Percentiles rank a stretch among this genome's conserved stretches.
phyloP scores from a whole-genome alignment of 1,140 invertebrate genomes.

The Drosophila cardini region DNA sequence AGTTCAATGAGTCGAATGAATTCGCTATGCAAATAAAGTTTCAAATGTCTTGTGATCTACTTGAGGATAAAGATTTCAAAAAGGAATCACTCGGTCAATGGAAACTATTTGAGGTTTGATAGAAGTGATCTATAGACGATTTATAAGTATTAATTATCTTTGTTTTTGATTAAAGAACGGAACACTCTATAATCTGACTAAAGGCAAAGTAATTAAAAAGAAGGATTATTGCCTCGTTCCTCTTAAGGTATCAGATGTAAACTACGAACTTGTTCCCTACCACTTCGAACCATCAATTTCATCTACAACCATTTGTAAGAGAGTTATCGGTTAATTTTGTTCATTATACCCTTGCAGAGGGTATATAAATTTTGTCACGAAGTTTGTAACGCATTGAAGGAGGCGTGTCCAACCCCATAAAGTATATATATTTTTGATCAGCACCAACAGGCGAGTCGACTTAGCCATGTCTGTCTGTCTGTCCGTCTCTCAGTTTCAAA shows the following conservation, averaged over 20 bases:
- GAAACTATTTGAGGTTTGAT: conserved; percentile 10
- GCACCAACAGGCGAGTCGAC: too few relatives aligned
- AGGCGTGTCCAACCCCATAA: too few relatives aligned
- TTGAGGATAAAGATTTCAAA: background rate
- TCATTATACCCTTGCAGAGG: too few relatives aligned
- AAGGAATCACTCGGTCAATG: background rate
- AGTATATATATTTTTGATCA: too few relatives aligned
- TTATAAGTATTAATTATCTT: background rate
- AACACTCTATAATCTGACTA: background rate
- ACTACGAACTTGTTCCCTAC: conserved; percentile 4
- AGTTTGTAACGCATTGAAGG: too few relatives aligned
- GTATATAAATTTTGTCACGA: too few relatives aligned
- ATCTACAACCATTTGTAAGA: conserved; percentile 6
- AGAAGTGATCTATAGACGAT: background rate
- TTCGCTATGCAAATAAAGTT: background rate
- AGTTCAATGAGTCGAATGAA: background rate
- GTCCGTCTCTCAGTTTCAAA: too few relatives aligned
- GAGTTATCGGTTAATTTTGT: background rate
- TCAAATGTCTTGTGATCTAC: background rate
- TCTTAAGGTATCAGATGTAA: background rate
- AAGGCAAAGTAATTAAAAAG: background rate
- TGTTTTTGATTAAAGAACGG: conserved; percentile 10
- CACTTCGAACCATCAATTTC: background rate
- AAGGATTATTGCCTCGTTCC: conserved; percentile 13
- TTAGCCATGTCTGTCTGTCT: too few relatives aligned